These are phyloP conservation scores for Bemisia tabaci DNA, from an alignment of 1,140 invertebrate genomes.

Conservation along the genomic window DNA sequence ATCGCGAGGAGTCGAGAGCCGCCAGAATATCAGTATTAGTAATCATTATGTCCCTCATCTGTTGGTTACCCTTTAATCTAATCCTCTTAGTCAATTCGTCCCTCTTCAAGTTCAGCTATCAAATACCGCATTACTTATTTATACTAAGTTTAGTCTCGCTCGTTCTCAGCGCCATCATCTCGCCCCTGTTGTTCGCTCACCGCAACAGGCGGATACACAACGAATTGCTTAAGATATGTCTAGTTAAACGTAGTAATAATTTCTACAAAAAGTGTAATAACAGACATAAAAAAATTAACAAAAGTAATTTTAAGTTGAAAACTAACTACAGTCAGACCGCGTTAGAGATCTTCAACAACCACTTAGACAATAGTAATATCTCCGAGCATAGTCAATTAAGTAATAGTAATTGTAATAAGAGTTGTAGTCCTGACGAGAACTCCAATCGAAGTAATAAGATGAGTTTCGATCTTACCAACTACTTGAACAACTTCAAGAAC, in stretches of 20 bases:
- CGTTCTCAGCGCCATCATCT: constrained; percentile 49
- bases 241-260: constrained; percentile 27
- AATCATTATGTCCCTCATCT: constrained; percentile 53
- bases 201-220: constrained; percentile 58
- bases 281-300: constrained; percentile 32
- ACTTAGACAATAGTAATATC: constrained; percentile 5
- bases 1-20: constrained; percentile 65
- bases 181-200: constrained; percentile 63
- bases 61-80: constrained; percentile 50
- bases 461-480: constrained; percentile 10
- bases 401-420: constrained; percentile 5
- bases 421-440: neutral
- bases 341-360: constrained; percentile 12
- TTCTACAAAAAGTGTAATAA: constrained; percentile 29
- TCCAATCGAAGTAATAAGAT: neutral
- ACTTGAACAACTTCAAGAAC: constrained; percentile 11
- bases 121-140: constrained; percentile 28
- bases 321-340: constrained; percentile 12
- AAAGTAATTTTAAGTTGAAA: constrained; percentile 13
- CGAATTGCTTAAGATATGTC: constrained; percentile 37
- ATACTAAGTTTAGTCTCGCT: constrained; percentile 46
- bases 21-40: constrained; percentile 60
- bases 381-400: constrained; percentile 1
- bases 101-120: constrained; percentile 27
- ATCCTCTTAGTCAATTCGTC: constrained; percentile 33